Evolutionary conservation across 23 tunicate species (phyloP).

Genomic region (Trididemnum miniatum): DNA sequence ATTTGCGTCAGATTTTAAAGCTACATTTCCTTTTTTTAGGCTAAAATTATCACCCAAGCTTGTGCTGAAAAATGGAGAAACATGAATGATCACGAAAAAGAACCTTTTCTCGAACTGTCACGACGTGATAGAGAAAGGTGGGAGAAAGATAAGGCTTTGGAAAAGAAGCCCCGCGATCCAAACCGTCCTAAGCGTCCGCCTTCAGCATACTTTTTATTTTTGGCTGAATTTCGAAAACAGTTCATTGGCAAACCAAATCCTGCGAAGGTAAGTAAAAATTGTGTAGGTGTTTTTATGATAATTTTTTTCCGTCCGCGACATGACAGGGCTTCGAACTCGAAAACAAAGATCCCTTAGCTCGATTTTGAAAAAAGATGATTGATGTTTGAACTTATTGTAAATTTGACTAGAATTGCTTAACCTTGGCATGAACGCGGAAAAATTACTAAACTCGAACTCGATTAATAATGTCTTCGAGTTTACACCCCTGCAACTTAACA

Average conservation of each 20-base stretch:
- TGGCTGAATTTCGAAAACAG: slow-evolving; percentile 75
- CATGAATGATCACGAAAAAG: slow-evolving; percentile 91
- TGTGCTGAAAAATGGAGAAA: slow-evolving; percentile 98
- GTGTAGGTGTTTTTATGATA: too few relatives aligned
- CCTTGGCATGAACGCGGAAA: too few relatives aligned
- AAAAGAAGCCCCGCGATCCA: slow-evolving; percentile 96
- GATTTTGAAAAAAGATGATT: too few relatives aligned
- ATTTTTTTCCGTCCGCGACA: too few relatives aligned
- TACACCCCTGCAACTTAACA: too few relatives aligned
- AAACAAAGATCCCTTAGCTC: too few relatives aligned
- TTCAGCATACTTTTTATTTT: slow-evolving; percentile 85
- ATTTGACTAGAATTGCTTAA: too few relatives aligned
- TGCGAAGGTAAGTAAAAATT: slow-evolving; percentile 77
- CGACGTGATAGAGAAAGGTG: slow-evolving; percentile 87
- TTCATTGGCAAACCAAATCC: slow-evolving; percentile 82
- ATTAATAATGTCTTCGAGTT: too few relatives aligned
- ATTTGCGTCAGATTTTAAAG: too few relatives aligned
- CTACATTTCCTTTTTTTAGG: slow-evolving; percentile 67
- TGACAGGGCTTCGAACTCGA: too few relatives aligned
- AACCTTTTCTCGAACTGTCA: slow-evolving; percentile 86
- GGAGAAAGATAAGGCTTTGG: slow-evolving; percentile 90
- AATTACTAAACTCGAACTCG: too few relatives aligned
- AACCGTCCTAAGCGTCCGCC: slow-evolving; percentile 95
- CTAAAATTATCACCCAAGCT: slow-evolving; percentile 94
- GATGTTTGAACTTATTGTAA: too few relatives aligned